Conservation (phyloP, 2,888 invertebrate species). For the Orthosia gracilis region DNA sequence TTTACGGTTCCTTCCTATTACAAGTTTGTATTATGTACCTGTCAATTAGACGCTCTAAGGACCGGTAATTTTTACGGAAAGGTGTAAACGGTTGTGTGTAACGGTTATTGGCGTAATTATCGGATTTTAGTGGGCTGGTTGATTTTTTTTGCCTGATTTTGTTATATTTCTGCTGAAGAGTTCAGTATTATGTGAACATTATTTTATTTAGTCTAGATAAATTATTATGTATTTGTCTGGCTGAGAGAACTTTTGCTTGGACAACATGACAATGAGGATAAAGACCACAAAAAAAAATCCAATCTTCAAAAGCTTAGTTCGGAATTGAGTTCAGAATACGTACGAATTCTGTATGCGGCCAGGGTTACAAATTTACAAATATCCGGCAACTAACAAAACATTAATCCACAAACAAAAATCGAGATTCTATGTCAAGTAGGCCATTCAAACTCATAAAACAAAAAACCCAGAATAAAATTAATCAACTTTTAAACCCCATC, state of each 20-base stretch:
- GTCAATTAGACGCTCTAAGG: constrained; percentile 62
- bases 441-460: constrained; percentile 5
- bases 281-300: not conserved
- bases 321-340: not conserved
- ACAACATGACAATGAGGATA: not conserved
- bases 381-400: not conserved
- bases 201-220: no score
- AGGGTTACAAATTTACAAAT: not conserved
- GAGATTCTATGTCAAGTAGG: not conserved
- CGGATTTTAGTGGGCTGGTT: constrained; percentile 4
- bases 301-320: not conserved
- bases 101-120: constrained; percentile 45
- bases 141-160: not conserved
- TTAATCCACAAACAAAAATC: not conserved
- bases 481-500: constrained; percentile 48
- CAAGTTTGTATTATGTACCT: constrained; percentile 60
- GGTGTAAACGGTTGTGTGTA: constrained; percentile 37
- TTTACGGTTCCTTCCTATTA: constrained; percentile 61
- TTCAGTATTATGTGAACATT: no score
- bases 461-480: constrained; percentile 44
- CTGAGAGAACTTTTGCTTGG: not conserved
- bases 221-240: not conserved
- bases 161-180: not conserved
- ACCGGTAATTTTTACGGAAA: constrained; percentile 53
- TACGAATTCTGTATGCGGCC: no score